Evolutionary conservation across 2,113 vertebrate species (phyloP).

Genomic region (Aptenodytes patagonicus): DNA sequence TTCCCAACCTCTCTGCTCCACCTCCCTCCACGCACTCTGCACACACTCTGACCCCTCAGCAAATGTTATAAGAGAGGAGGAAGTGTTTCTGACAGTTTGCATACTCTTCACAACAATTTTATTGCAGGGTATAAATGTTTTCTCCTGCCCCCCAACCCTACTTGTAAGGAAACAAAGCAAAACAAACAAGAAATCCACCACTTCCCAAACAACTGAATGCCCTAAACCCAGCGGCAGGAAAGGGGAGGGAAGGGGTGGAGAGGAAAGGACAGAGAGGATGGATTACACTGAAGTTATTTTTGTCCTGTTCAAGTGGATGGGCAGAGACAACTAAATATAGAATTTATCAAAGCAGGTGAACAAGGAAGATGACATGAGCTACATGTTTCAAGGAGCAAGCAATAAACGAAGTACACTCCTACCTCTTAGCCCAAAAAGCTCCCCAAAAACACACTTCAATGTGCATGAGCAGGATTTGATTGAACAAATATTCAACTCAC

Average conservation of each 20-base stretch:
- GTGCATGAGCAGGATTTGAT: not conserved
- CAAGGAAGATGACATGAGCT: not conserved
- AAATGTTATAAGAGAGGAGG: not conserved
- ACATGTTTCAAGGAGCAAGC: not conserved
- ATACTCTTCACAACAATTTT: slow-evolving; percentile 26
- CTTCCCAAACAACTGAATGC: slow-evolving; percentile 32
- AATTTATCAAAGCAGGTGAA: slow-evolving; percentile 59
- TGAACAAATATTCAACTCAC: not conserved
- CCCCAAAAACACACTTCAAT: not conserved
- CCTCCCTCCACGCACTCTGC: slow-evolving; percentile 34
- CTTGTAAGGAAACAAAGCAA: slow-evolving; percentile 28
- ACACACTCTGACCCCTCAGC: slow-evolving; percentile 36
- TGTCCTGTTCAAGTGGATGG: slow-evolving; percentile 35
- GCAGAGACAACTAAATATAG: slow-evolving; percentile 48
- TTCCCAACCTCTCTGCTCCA: slow-evolving; percentile 51
- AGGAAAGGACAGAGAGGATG: slow-evolving; percentile 42
- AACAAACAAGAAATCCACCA: slow-evolving; percentile 15
- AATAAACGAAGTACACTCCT: not conserved
- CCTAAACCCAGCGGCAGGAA: slow-evolving; percentile 12
- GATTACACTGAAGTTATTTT: slow-evolving; percentile 61
- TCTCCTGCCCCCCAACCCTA: not conserved
- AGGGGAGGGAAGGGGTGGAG: slow-evolving; percentile 37
- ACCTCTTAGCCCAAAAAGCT: not conserved
- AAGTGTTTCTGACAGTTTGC: slow-evolving; percentile 43
- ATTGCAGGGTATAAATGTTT: slow-evolving; percentile 8